Percentiles rank a stretch among this genome's conserved stretches.
Evolutionary conservation across 2,113 vertebrate species (phyloP).

Genomic region (Catagonus wagneri): DNA sequence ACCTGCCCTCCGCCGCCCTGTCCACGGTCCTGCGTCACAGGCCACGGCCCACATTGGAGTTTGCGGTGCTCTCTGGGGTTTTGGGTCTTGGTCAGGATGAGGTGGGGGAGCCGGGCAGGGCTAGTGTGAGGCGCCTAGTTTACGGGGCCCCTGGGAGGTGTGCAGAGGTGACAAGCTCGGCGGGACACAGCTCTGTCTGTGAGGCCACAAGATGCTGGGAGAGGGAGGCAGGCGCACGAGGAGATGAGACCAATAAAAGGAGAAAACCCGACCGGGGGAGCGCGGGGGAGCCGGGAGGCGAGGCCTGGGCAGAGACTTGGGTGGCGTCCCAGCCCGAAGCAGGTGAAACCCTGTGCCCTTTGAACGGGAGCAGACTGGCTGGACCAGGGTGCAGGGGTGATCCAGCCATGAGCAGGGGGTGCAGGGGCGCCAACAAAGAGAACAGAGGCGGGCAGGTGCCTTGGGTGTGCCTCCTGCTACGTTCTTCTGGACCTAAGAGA

Average conservation of each 20-base stretch:
- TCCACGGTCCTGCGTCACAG: background rate
- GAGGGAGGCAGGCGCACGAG: background rate
- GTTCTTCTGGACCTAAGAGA: too few species aligned
- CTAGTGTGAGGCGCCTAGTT: background rate
- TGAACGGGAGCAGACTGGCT: background rate
- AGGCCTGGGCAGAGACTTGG: background rate
- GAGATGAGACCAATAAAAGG: background rate
- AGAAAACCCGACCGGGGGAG: background rate
- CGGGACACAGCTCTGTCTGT: too few species aligned
- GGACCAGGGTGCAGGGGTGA: background rate
- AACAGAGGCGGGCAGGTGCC: too few species aligned
- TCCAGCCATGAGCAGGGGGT: background rate
- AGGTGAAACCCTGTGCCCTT: background rate
- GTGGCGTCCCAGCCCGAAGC: background rate
- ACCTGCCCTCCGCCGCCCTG: too few species aligned
- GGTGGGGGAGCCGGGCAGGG: background rate
- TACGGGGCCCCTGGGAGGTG: too few species aligned
- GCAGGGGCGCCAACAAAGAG: background rate
- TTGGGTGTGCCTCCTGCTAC: background rate
- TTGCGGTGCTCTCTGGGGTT: fast-evolving
- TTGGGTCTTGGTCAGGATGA: background rate
- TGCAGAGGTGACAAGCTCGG: too few species aligned
- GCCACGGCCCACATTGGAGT: background rate
- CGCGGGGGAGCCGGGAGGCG: fast-evolving
- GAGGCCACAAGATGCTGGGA: background rate